Base-by-base conservation (phyloP, 2,888 invertebrate genomes). In the Neocrepidodera transversa region DNA sequence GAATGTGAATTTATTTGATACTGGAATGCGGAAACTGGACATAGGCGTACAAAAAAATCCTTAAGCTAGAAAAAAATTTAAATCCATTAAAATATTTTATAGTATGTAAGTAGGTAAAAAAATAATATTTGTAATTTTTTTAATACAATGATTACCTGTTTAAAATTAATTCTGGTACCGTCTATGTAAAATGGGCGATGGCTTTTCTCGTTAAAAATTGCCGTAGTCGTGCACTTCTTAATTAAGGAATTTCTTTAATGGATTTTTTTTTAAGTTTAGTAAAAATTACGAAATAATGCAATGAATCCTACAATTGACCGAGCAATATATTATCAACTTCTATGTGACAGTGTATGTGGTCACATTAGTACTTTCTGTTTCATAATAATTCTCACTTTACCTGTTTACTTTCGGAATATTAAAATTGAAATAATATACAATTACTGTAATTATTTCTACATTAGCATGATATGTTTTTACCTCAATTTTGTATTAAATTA, bases 1-100 rank as follows among this genome's bases (percentile, higher is more conserved):
- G 59, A 49, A 54, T 43, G 59, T 59, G 59, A 49, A 54, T 43
- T 49, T 45, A 50, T 59, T 50, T 43, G 43, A 23, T 30, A 32
- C 42, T 28, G 32, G 51, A 40, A 51, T 40, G 30, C 14, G 50
- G 36, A 36, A 18, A 43, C 13, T 43, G 17, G 6, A 6, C 42
- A 20, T 42, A 13, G 42, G 42, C 42, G 42, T 42, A 13, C 32
- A 10, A 6, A 30, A 30, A 30, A 23, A 23, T 5, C 3, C 7
- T 23, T n/a, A n/a, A n/a, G n/a, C n/a, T n/a, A n/a, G n/a, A n/a
- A n/a, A n/a, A n/a, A n/a, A n/a, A n/a, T n/a, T n/a, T n/a, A n/a
- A n/a, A n/a, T n/a, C n/a, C n/a, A n/a, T n/a, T n/a, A n/a, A n/a
- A n/a, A n/a, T n/a, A n/a, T n/a, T n/a, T n/a, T n/a, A n/a, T n/a